Base-by-base conservation (phyloP, 2,113 vertebrate genomes). In the Neoarius graeffei region DNA sequence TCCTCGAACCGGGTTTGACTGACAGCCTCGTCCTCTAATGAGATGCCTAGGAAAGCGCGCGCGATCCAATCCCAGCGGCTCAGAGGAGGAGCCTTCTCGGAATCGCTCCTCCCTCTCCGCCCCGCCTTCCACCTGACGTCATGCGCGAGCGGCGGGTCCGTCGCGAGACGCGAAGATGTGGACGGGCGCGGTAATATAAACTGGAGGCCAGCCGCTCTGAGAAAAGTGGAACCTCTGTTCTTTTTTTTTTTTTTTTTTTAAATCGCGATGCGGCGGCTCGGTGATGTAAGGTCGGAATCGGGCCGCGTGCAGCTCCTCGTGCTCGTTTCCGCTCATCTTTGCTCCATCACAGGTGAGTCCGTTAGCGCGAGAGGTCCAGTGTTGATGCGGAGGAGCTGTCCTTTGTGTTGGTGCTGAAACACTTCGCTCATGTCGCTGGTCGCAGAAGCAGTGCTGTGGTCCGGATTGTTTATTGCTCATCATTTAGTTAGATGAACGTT, bases 141-240 rank as follows among this genome's bases (percentile, higher is more conserved):
- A 96, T 94, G 92, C 93, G 91, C 93, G 94, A 95, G 96, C 95
- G 96, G 95, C 95, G 95, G 95, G 95, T 95, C 93, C 91, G 89
- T 94, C 93, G 93, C 94, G 89, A 92, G 89, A 91, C 88, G 91
- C 91, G 93, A 95, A 95, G 93, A 96, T 96, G 95, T 96, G 95
- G 95, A 94, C 91, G 92, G 92, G 94, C 93, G 91, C 87, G 93
- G 94, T 91, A 92, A 88, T 94, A 91, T 94, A 94, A 94, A 94
- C 90, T 92, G 88, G 92, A 92, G 93, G 85, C 90, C 93, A 94
- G 52, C 50, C 94, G 93, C 20, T 94, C 92, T 93, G 93, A 91
- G 92, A 85, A 42, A 42, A 91, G 88, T 88, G 92, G 84, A 88
- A 91, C 87, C 89, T 92, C 81, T 7, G 93, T 20, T 62, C 84